A percentile compares a stretch with the other conserved stretches of the same genome.
Conservation (phyloP, 2,888 invertebrate species). For the Stenotaenia linearis region DNA sequence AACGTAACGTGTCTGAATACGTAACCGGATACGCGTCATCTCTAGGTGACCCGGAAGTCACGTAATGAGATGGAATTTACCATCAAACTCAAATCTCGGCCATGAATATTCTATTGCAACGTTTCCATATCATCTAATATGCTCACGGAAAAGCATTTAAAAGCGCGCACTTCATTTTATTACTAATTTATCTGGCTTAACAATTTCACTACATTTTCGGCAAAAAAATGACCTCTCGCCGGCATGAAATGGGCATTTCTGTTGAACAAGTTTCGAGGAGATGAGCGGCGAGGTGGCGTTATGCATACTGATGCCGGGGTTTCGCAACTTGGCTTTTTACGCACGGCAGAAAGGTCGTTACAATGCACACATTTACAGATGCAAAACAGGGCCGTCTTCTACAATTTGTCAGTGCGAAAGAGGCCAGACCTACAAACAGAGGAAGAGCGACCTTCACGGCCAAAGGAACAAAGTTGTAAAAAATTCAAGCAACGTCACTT, state of each 20-base stretch:
- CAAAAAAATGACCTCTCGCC: neutral
- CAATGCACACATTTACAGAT: constrained; percentile 12
- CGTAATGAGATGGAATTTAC: too few species aligned
- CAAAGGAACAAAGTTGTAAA: constrained; percentile 13
- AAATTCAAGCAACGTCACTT: constrained; percentile 23
- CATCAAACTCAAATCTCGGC: too few species aligned
- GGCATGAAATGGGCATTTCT: neutral
- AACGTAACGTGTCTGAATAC: too few species aligned
- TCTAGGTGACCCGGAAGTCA: too few species aligned
- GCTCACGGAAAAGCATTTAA: neutral
- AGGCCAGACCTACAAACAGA: constrained; percentile 21
- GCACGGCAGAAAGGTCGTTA: neutral
- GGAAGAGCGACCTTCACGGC: constrained; percentile 6
- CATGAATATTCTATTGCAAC: too few species aligned
- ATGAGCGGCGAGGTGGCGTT: neutral
- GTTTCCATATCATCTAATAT: too few species aligned
- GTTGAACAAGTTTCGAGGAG: neutral
- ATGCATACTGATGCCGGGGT: constrained; percentile 1
- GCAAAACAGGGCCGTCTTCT: neutral
- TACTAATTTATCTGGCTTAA: neutral
- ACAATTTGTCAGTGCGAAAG: constrained; percentile 3
- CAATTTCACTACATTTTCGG: neutral
- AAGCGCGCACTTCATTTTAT: neutral
- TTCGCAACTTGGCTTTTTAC: constrained; percentile 5
- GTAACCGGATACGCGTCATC: too few species aligned